Evolutionary conservation across 64 coral and sea anemone genomes (phyloP), one percentile per base, ranked within the genome.

Genomic region (Stichodactyla mertensii): DNA sequence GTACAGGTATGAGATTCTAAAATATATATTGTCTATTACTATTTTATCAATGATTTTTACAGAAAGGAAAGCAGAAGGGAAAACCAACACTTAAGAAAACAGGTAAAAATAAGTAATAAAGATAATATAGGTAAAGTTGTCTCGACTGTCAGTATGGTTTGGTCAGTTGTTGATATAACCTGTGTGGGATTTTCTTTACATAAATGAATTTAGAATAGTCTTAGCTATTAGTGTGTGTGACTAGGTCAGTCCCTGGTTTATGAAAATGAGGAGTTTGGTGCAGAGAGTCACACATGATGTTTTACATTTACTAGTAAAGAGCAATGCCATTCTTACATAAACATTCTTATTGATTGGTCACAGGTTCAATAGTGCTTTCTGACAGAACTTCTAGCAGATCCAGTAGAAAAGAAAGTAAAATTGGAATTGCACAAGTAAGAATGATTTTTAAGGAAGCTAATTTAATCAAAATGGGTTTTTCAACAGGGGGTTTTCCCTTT

Each of bases 351-450:
- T 28, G 1, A 31, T 74, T 74, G 19, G 61, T 87, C 51, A 85
- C 54, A 82, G 86, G 83, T 62, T 90, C 89, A 15, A 16, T 87
- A 78, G 58, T 80, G 18, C 86, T 61, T 51, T 80, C 85, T 69
- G 92, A 89, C 77, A 95, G 93, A 89, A 91, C 85, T 14, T 94
- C 89, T 10, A 95, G 90, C 61, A 87, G 94, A 20, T 19, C 27
- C 7, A 92, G 94, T 80, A 92, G 87, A 81, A 89, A 88, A 16
- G 90, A 89, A 0, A 89, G 90, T 69, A 95, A 87, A 64, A 22
- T 58, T 2, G 83, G 16, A 45, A 59, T 85, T 20, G 83, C 60
- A 61, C 83, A 85, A 54, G 83, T 85, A 85, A 58, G 12, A 6
- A 52, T 4, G 8, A 58, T 58, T 11, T 58, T 4, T 58, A 58